Conservation (phyloP, 1,140 invertebrate species). For the Homarus americanus region DNA sequence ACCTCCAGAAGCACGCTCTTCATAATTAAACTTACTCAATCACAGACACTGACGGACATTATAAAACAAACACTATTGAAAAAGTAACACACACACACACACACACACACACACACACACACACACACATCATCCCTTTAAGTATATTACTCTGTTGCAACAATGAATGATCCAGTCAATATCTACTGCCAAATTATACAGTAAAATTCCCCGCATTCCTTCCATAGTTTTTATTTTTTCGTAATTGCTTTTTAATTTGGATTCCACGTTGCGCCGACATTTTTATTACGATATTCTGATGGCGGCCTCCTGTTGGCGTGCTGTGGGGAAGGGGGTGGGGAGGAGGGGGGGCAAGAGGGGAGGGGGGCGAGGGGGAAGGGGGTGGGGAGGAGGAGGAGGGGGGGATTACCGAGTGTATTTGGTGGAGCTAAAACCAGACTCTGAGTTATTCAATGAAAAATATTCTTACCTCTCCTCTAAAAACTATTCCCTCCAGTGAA, state of each 20-base stretch:
- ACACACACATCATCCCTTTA: neutral
- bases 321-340: neutral
- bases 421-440: too few species aligned
- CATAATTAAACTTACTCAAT: too few species aligned
- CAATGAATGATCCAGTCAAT: neutral
- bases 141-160: neutral
- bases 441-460: too few species aligned
- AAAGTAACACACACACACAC: conserved; percentile 2
- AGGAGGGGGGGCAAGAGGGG: neutral
- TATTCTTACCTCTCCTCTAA: too few species aligned
- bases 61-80: neutral
- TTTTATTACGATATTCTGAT: neutral
- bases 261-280: neutral
- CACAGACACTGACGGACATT: neutral
- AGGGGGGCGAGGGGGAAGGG: neutral
- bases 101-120: neutral
- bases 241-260: neutral
- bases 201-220: neutral
- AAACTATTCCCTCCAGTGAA: too few species aligned
- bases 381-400: neutral
- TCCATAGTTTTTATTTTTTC: neutral
- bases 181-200: neutral
- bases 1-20: too few species aligned
- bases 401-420: too few species aligned
- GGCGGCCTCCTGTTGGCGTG: too few species aligned